A percentile compares a stretch with the other conserved stretches of the same genome.
Conservation (phyloP, 2,113 vertebrate species). For the Poicephalus meyeri region DNA sequence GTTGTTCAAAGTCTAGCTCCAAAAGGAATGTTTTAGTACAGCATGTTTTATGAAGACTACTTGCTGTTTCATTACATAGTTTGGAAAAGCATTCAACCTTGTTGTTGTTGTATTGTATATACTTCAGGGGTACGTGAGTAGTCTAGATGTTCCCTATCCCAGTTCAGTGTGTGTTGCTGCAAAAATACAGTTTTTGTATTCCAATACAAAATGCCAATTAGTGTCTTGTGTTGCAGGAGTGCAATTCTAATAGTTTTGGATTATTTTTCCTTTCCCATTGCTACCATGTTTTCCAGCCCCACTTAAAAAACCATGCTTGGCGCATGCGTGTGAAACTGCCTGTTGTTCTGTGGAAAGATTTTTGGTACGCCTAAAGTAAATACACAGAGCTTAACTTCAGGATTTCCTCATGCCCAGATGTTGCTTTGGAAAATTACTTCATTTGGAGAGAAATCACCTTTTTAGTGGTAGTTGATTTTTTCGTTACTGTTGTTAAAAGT, state of each 20-base stretch:
- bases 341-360: background rate
- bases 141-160: background rate
- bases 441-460: background rate
- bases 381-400: background rate
- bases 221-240: background rate
- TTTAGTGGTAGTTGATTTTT: background rate
- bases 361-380: background rate
- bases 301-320: background rate
- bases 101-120: background rate
- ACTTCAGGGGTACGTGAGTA: background rate
- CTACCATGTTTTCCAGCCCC: background rate
- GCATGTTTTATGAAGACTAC: background rate
- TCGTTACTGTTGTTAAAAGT: background rate
- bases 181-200: background rate
- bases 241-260: background rate
- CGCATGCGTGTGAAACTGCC: fast-evolving
- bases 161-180: background rate
- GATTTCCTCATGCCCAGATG: background rate
- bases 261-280: background rate
- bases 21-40: background rate
- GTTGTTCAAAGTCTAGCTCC: background rate
- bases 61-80: background rate
- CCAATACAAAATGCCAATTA: too few species aligned
- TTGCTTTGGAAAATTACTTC: background rate
- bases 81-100: background rate